Evolutionary conservation across 2,113 vertebrate genomes (phyloP).

Genomic region (Ascaphus truei): DNA sequence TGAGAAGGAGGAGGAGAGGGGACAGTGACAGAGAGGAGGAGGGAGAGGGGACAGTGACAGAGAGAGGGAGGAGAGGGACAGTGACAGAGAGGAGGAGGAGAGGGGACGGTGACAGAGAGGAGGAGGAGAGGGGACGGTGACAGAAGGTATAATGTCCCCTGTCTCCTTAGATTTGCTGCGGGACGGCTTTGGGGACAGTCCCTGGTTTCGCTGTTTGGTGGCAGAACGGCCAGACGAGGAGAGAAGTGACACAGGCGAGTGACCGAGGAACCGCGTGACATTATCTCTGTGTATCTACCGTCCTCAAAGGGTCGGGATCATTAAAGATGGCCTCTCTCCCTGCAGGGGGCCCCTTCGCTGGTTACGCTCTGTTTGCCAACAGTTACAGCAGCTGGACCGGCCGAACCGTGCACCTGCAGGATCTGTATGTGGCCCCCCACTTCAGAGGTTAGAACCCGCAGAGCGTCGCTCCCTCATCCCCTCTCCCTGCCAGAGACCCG

Average conservation of each 20-base stretch:
- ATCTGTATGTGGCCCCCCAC: conserved; percentile 19
- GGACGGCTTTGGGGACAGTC: conserved; percentile 66
- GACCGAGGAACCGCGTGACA: background rate
- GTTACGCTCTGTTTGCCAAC: conserved; percentile 28
- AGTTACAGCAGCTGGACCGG: conserved; percentile 27
- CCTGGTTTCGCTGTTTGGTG: conserved; percentile 65
- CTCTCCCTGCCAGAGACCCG: too few species aligned
- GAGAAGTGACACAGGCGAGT: conserved; percentile 55
- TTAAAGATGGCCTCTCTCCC: background rate
- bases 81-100: too few species aligned
- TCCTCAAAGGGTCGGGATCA: too few species aligned
- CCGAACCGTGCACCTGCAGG: conserved; percentile 9
- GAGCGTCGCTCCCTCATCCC: too few species aligned
- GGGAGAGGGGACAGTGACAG: too few species aligned
- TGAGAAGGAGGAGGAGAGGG: too few species aligned
- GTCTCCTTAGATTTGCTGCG: conserved; percentile 54
- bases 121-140: too few species aligned
- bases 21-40: too few species aligned
- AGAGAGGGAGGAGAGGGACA: too few species aligned
- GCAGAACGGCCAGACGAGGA: conserved; percentile 62
- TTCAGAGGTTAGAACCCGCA: conserved; percentile 30
- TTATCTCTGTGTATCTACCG: too few species aligned
- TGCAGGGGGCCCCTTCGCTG: conserved; percentile 43
- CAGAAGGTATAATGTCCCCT: too few species aligned
- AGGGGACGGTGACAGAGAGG: too few species aligned